Evolutionary conservation across 2,797 vertebrate species (phyloP).

Genomic region (Lithobates sylvaticus): DNA sequence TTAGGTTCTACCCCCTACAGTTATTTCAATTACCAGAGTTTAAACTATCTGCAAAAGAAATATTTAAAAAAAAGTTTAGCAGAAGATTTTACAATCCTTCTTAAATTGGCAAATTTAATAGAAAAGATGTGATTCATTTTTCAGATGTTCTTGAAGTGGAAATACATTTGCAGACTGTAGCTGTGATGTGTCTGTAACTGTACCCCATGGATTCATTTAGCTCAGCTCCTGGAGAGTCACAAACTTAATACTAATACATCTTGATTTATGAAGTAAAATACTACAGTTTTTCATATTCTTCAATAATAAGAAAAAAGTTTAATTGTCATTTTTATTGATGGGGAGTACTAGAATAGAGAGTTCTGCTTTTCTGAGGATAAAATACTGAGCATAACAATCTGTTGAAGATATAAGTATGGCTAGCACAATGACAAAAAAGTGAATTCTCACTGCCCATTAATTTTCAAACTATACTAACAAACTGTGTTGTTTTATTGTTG

Average conservation of each 20-base stretch:
- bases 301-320: background rate
- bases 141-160: background rate
- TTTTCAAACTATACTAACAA: too few relatives aligned
- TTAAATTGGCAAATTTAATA: conserved; percentile 5
- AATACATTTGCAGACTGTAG: background rate
- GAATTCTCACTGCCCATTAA: background rate
- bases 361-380: background rate
- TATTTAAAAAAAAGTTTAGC: background rate
- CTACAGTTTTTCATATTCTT: conserved; percentile 3
- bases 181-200: conserved; percentile 11
- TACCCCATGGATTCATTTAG: conserved; percentile 24
- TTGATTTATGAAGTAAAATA: conserved; percentile 33
- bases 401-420: background rate
- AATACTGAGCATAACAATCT: background rate
- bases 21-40: background rate
- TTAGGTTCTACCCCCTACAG: too few relatives aligned
- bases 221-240: background rate
- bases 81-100: background rate
- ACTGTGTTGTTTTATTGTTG: too few relatives aligned
- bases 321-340: conserved; percentile 23
- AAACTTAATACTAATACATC: conserved; percentile 18
- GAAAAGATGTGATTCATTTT: background rate
- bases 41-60: background rate
- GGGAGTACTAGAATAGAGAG: background rate
- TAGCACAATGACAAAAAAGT: background rate